Base-by-base conservation (phyloP, 1,140 invertebrate genomes). In the Drosophila insularis region DNA sequence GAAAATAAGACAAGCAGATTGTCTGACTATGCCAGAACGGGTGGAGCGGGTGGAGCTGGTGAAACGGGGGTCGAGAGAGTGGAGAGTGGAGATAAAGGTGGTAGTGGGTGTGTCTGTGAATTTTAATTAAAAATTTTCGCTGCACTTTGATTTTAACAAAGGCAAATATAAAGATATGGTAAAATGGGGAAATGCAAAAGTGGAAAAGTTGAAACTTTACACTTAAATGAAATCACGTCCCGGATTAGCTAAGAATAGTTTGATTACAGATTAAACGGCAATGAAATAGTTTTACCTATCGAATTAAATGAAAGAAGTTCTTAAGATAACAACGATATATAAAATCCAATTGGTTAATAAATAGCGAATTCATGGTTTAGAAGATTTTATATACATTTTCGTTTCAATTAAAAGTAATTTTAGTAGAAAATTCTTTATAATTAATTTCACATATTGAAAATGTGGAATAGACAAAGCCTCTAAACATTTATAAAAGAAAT, bases 61-160 rank as follows among this genome's bases (percentile, higher is more conserved):
- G 60, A 19, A 5, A 50, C 43, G 54, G 54, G 35, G 27, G 11
- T 56, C 43, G 14, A 35, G 32, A 53, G 70, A 40, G 65, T 39
- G 60, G 55, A 54, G 53, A 21, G 50, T 67, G 43, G 53, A 53
- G 39, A 63, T 63, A 39, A 62, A 31, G 68, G 50, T 53, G 59
- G 14, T 59, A 19, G 31, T 53, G 19, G 21, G 59, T 35, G 70
- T 67, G 74, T 75, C 78, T 87, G 74, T 76, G 71, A 68, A 72
- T 81, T 86, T 86, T 86, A 86, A 86, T 86, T 86, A 86, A 86
- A 84, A 81, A 70, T 74, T 63, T 85, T 80, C 70, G 63, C 64
- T 74, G 67, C 68, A 68, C 61, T 87, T 75, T 72, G 75, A 81
- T 87, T 78, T 66, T 10, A 64, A 59, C 78, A 75, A 81, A 70